Base-by-base conservation (phyloP, 2,888 invertebrate genomes). In the Deilephila porcellus region DNA sequence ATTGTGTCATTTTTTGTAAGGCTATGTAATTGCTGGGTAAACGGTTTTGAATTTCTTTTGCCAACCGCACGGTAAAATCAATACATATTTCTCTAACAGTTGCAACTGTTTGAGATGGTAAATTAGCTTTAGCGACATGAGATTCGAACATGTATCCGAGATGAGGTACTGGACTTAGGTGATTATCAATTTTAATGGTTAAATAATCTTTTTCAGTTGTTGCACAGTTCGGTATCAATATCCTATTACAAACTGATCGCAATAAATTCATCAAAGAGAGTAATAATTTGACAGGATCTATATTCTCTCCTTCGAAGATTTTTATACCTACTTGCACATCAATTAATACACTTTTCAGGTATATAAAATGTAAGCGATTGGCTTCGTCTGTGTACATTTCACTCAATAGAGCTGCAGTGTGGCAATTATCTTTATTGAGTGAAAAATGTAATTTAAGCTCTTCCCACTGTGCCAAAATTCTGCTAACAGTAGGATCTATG, bases 221-320 rank as follows among this genome's bases (percentile, higher is more conserved):
- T 34, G 78, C 73, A 17, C 74, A 5, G 37, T 56, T 71, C 19
- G 77, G 77, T 53, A 78, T 71, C 70, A 80, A 63, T 76, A 80
- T 72, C 71, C 79, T 78, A 53, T 74, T 77, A 73, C 77, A 79
- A 70, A 81, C 45, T 45, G 80, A 80, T 37, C 79, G 76, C n/a
- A 82, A 71, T 59, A 78, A 71, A 20, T 71, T 76, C 74, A 79
- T 79, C 63, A 80, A 71, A 17, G 74, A 17, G 74, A 37, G n/a
- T 67, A 79, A 71, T 64, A 81, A 70, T 67, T 67, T 19, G 32
- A 74, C 71, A 25, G 72, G 72, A 74, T 72, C 59, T 67, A 70
- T 14, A 25, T 73, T 52, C 34, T 76, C 74, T 8, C 74, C 32
- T 71, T 76, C 76, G 70, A 76, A 76, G 19, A 8, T 63, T 45